phyloP scores from a whole-genome alignment of 2,113 vertebrate species.

The Sinocyclocheilus grahami region DNA sequence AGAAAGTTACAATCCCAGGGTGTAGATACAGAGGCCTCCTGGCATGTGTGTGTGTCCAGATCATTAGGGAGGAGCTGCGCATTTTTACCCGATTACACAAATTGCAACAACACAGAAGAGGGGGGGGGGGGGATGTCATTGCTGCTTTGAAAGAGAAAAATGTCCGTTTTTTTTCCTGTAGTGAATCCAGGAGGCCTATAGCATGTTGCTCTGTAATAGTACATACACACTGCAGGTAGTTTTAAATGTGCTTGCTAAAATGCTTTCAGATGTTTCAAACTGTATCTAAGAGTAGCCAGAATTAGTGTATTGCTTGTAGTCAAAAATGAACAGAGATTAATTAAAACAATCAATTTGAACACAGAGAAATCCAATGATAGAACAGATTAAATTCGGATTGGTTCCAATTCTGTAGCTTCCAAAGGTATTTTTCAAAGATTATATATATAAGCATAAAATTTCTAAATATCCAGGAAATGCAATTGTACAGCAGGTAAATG shows the following conservation, averaged over 20 bases:
- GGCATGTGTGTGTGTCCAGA: constrained; percentile 30
- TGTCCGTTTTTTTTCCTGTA: constrained; percentile 32
- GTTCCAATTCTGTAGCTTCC: no score
- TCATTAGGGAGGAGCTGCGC: constrained; percentile 31
- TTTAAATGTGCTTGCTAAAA: not conserved
- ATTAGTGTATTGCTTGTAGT: not conserved
- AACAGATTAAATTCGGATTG: not conserved
- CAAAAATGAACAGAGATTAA: not conserved
- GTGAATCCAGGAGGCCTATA: not conserved
- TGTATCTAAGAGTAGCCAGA: not conserved
- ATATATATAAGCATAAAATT: not conserved
- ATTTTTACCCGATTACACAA: constrained; percentile 42
- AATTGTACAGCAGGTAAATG: not conserved
- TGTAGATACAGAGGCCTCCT: constrained; percentile 20
- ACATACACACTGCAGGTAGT: not conserved
- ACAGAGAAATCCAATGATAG: not conserved
- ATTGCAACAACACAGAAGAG: constrained; percentile 37
- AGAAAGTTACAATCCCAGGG: constrained; percentile 7
- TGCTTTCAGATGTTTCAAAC: not conserved
- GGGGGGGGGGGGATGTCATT: not conserved
- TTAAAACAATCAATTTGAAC: not conserved
- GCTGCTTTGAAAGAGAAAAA: not conserved
- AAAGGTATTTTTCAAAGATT: not conserved
- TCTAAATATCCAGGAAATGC: not conserved
- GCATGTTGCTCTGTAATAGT: not conserved